Evolutionary conservation across 1,140 invertebrate species (phyloP).

Genomic region (Neodiprion fabricii): DNA sequence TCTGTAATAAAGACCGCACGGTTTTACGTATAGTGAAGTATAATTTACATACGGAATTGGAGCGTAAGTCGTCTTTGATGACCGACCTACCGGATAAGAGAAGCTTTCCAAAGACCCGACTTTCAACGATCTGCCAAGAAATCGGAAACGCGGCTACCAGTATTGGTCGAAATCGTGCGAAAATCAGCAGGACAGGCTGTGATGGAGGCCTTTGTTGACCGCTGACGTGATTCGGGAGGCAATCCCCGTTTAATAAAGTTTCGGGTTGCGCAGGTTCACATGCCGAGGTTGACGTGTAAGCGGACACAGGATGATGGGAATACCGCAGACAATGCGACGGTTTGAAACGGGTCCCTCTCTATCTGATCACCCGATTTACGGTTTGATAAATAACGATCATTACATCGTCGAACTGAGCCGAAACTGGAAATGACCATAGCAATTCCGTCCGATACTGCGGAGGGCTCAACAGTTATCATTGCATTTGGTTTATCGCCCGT

Average conservation of each 20-base stretch:
- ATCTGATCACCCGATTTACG: background rate
- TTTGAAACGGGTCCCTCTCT: background rate
- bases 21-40: background rate
- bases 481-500: background rate
- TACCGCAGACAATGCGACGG: background rate
- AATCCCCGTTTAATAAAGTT: too few species aligned
- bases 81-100: too few species aligned
- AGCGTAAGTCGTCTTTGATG: too few species aligned
- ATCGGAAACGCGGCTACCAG: too few species aligned
- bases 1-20: background rate
- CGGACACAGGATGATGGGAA: too few species aligned
- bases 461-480: slow-evolving; percentile 5
- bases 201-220: background rate
- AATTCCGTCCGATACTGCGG: background rate
- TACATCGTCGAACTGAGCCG: background rate
- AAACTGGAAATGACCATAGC: background rate
- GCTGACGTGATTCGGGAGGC: background rate
- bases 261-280: too few species aligned
- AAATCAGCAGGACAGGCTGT: background rate
- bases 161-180: too few species aligned
- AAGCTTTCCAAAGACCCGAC: too few species aligned
- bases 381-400: slow-evolving; percentile 7
- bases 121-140: too few species aligned
- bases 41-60: background rate
- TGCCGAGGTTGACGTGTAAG: too few species aligned